These are phyloP conservation scores for Pachymerium ferrugineum DNA, from an alignment of 2,888 invertebrate species.

Conservation along the genomic window DNA sequence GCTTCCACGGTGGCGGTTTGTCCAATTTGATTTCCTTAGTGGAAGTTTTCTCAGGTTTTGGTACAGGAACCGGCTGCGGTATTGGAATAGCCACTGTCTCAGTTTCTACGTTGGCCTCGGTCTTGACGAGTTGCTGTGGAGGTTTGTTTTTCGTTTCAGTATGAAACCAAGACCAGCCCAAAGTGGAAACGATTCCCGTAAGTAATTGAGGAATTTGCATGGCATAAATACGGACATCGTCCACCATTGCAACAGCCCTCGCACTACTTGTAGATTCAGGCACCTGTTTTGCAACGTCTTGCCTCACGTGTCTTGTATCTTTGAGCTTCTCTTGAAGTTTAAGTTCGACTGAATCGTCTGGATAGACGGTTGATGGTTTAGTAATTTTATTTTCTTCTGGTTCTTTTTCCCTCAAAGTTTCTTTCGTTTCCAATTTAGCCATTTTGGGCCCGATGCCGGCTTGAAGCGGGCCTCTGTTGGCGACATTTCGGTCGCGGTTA, in stretches of 20 bases:
- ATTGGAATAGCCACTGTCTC: background rate
- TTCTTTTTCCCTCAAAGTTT: background rate
- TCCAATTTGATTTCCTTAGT: background rate
- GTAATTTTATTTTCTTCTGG: background rate
- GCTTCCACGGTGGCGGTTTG: background rate
- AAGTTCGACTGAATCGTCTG: background rate
- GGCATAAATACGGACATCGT: background rate
- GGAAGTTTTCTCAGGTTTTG: background rate
- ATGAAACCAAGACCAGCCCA: background rate
- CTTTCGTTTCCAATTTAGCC: background rate
- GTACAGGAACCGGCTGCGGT: background rate
- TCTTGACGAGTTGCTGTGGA: no score
- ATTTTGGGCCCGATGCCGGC: background rate
- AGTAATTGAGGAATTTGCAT: background rate
- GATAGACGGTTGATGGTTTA: background rate
- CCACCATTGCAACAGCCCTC: background rate
- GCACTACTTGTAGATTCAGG: background rate
- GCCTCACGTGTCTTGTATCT: background rate
- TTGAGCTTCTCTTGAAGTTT: background rate
- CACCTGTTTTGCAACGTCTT: background rate
- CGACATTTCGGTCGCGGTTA: background rate
- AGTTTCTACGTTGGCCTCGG: background rate
- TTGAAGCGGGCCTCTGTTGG: background rate
- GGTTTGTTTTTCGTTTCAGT: background rate
- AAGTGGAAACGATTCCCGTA: background rate